Evolutionary conservation across 1,140 invertebrate species (phyloP).

Genomic region (Drosophila grimshawi): DNA sequence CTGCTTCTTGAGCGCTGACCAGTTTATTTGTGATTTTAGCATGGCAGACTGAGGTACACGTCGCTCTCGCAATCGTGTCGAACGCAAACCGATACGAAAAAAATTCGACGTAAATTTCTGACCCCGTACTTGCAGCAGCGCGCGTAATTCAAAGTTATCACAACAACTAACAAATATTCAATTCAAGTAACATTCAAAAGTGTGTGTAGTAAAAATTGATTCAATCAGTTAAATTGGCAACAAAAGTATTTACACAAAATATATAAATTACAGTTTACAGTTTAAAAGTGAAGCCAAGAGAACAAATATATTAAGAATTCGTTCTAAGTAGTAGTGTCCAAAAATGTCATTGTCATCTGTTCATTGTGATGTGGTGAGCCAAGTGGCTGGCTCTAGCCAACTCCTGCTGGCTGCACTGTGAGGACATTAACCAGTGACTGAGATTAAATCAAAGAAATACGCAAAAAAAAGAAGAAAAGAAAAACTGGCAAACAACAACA

Average conservation of each 20-base stretch:
- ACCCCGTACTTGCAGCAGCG: slow-evolving; percentile 52
- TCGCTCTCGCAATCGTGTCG: slow-evolving; percentile 64
- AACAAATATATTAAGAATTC: slow-evolving; percentile 15
- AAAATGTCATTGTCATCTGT: slow-evolving; percentile 66
- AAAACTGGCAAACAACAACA: slow-evolving; percentile 27
- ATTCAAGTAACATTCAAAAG: slow-evolving; percentile 38
- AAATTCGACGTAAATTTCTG: slow-evolving; percentile 66
- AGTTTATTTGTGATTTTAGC: slow-evolving; percentile 84
- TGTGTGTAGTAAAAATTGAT: slow-evolving; percentile 26
- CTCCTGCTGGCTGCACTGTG: slow-evolving; percentile 56
- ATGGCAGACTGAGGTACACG: slow-evolving; percentile 77
- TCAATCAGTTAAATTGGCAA: slow-evolving; percentile 22
- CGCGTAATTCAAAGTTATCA: slow-evolving; percentile 79
- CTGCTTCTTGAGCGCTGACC: slow-evolving; percentile 74
- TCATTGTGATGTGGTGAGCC: slow-evolving; percentile 67
- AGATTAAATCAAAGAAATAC: slow-evolving; percentile 10
- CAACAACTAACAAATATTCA: slow-evolving; percentile 26
- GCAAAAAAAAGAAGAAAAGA: neutral
- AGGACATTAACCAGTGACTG: slow-evolving; percentile 40
- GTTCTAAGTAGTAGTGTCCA: slow-evolving; percentile 22
- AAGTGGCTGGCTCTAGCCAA: slow-evolving; percentile 46
- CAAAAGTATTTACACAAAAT: slow-evolving; percentile 20
- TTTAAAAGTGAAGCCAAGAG: slow-evolving; percentile 33
- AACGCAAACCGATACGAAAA: slow-evolving; percentile 66
- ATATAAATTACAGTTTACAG: slow-evolving; percentile 5